These are phyloP conservation scores for Drosophila diplacantha DNA, from an alignment of 2,888 invertebrate genomes.

Conservation along the genomic window DNA sequence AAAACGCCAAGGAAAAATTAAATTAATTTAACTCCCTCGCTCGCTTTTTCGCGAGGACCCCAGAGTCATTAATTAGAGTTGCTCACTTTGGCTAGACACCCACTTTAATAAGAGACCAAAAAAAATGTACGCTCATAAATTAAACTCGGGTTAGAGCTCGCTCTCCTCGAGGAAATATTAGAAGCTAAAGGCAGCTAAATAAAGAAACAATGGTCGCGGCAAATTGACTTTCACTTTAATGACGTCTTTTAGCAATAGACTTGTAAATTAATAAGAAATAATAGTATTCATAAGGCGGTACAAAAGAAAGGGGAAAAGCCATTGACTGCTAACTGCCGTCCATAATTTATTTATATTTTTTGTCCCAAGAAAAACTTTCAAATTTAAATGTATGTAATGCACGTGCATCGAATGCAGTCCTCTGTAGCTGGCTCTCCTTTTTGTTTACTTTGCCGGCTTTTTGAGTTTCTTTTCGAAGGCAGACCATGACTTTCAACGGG, in stretches of 20 bases:
- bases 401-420: slow-evolving; percentile 45
- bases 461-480: slow-evolving; percentile 19
- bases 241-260: slow-evolving; percentile 59
- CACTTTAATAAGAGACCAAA: slow-evolving; percentile 30
- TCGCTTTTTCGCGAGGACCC: slow-evolving; percentile 13
- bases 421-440: slow-evolving; percentile 7
- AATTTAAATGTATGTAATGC: slow-evolving; percentile 49
- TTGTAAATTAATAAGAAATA: slow-evolving; percentile 60
- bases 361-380: slow-evolving; percentile 55
- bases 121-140: slow-evolving; percentile 61
- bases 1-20: slow-evolving; percentile 34
- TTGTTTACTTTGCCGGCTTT: slow-evolving; percentile 20
- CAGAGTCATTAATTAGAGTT: slow-evolving; percentile 56
- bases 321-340: slow-evolving; percentile 20
- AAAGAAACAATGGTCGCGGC: slow-evolving; percentile 20
- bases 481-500: slow-evolving; percentile 59
- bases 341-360: slow-evolving; percentile 31
- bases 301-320: slow-evolving; percentile 21
- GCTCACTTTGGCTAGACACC: slow-evolving; percentile 32
- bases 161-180: slow-evolving; percentile 19
- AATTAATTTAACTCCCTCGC: slow-evolving; percentile 53
- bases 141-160: slow-evolving; percentile 13
- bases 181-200: slow-evolving; percentile 34
- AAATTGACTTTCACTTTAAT: slow-evolving; percentile 70
- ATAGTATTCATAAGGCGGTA: slow-evolving; percentile 24